Evolutionary conservation across 2,888 invertebrate species (phyloP), one percentile per base, ranked within the genome.

Genomic region (Marasmarcha lunaedactyla): DNA sequence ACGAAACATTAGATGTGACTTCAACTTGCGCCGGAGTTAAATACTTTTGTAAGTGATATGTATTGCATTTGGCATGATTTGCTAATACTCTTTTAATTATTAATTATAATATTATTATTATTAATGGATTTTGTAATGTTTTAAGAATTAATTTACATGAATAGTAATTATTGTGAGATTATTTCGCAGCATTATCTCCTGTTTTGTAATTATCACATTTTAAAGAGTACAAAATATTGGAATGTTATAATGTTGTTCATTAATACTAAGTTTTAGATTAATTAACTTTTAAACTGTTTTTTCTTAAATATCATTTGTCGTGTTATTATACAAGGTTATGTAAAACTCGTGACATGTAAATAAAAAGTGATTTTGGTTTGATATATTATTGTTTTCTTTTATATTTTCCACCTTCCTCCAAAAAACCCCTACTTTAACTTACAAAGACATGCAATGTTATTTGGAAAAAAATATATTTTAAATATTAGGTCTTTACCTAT

Each of bases 141-240:
- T 78, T 78, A 78, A 72, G 71, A 65, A 76, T 71, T 77, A 76
- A 77, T 79, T 76, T 79, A 77, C 74, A 45, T 44, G 30, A 30
- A 73, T 70, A 69, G 64, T 76, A 73, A 73, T 69, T 72, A 73
- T 74, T 77, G 71, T 69, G 78, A 72, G 73, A 70, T 65, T 71
- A 63, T 63, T 30, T 66, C 64, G 57, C 69, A 51, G 55, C 60
- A 61, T 60, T 70, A 69, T 71, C 72, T 57, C 66, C 61, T 69
- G 72, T 77, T 79, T 81, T 78, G 76, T 81, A 78, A 79, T 79
- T 81, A 79, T 79, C 74, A 74, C 77, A 77, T 78, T 79, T 79
- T 78, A 78, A 73, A 79, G 78, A 79, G 79, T 79, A 81, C 77
- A 78, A 81, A 79, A 73, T 81, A 79, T 81, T 76, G 76, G 78